These are phyloP conservation scores for Hiodon tergisus DNA, from an alignment of 2,113 vertebrate genomes.

Conservation along the genomic window DNA sequence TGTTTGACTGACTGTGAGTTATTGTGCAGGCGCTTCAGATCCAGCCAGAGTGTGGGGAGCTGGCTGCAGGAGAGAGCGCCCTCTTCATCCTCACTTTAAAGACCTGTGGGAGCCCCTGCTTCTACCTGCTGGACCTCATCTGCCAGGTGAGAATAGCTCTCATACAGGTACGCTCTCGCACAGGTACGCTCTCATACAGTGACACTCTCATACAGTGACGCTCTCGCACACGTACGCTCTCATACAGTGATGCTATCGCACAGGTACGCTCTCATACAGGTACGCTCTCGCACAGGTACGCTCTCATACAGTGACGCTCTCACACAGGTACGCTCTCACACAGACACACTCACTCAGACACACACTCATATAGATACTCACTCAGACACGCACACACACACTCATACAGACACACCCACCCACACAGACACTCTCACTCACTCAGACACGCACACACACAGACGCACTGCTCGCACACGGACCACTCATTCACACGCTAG, in stretches of 20 bases:
- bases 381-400: too few species aligned
- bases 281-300: neutral
- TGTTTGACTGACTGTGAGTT: neutral
- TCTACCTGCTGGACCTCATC: conserved; percentile 24
- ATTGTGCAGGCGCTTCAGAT: conserved; percentile 59
- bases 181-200: neutral
- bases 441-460: too few species aligned
- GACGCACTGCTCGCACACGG: too few species aligned
- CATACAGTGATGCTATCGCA: too few species aligned
- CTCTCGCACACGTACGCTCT: too few species aligned
- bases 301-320: neutral
- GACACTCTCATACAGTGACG: neutral
- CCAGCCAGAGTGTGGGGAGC: conserved; percentile 62
- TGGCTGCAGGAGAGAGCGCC: conserved; percentile 63
- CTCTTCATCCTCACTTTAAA: conserved; percentile 25
- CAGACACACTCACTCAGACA: conserved; percentile 2
- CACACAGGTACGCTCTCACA: neutral
- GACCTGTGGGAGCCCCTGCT: neutral
- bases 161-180: neutral
- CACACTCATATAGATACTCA: neutral
- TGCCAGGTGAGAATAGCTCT: conserved; percentile 5
- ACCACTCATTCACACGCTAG: neutral
- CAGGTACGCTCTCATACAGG: too few species aligned
- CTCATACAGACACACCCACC: too few species aligned
- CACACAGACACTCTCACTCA: too few species aligned